These are phyloP conservation scores for Biston betularia DNA, from an alignment of 2,888 invertebrate species.

Conservation along the genomic window DNA sequence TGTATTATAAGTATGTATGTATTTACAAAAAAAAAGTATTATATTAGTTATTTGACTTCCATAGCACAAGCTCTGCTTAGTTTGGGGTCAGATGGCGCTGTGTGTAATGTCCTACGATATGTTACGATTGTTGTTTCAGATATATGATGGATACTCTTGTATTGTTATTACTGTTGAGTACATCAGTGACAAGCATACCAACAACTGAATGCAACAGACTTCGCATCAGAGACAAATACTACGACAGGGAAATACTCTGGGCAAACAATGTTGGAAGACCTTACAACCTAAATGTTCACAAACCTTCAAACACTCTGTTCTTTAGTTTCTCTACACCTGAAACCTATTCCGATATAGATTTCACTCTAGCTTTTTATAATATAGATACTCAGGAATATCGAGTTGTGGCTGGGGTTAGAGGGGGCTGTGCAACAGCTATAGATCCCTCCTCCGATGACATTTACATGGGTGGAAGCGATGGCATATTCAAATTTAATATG, in stretches of 20 bases:
- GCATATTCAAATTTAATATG: constrained; percentile 71
- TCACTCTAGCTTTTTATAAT: constrained; percentile 63
- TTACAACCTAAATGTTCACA: constrained; percentile 64
- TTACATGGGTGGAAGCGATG: constrained; percentile 71
- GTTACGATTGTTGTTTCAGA: constrained; percentile 34
- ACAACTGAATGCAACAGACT: constrained; percentile 58
- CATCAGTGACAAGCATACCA: constrained; percentile 38
- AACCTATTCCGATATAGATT: constrained; percentile 64
- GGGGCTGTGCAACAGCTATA: constrained; percentile 68
- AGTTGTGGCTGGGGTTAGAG: constrained; percentile 63
- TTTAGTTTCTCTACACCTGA: constrained; percentile 66
- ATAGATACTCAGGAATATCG: constrained; percentile 60
- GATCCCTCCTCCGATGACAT: constrained; percentile 64
- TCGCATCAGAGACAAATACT: constrained; percentile 62
- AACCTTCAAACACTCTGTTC: constrained; percentile 60
- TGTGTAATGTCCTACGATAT: too few relatives aligned
- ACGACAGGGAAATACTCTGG: constrained; percentile 61
- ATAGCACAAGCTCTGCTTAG: too few relatives aligned
- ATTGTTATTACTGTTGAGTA: constrained; percentile 35
- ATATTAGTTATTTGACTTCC: too few relatives aligned
- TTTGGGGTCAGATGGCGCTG: too few relatives aligned
- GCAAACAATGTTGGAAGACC: constrained; percentile 56
- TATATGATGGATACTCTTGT: constrained; percentile 37
- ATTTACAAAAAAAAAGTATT: too few relatives aligned
- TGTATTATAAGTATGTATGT: too few relatives aligned